These are phyloP conservation scores for Hydropsyche betteni DNA, from an alignment of 2,888 invertebrate species.

Conservation along the genomic window DNA sequence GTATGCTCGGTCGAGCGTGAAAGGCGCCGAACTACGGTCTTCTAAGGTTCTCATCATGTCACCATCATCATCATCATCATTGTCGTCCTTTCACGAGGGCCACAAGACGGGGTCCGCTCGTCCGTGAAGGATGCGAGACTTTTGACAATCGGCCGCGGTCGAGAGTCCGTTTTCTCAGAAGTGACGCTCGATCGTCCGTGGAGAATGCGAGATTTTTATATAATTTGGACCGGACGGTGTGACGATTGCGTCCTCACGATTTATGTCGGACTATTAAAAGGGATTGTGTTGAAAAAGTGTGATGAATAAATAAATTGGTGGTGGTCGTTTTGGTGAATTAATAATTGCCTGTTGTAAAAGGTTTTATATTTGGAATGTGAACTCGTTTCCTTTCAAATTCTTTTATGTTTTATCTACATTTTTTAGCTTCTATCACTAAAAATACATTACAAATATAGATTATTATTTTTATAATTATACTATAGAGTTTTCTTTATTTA, in stretches of 20 bases:
- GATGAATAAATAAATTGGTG: background rate
- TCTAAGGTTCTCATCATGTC: background rate
- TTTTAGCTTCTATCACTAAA: no score
- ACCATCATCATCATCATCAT: background rate
- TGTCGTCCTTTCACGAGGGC: background rate
- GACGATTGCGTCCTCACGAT: conserved; percentile 26
- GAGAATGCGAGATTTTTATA: conserved; percentile 6
- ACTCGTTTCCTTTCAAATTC: no score
- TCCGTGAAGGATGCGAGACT: conserved; percentile 24
- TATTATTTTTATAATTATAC: no score
- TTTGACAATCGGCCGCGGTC: conserved; percentile 24
- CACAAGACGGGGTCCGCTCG: background rate
- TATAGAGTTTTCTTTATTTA: no score
- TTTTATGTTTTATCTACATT: no score
- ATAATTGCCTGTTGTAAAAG: background rate
- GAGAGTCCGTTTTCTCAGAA: conserved; percentile 14
- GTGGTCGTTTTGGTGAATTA: background rate
- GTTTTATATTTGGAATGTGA: background rate
- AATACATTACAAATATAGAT: no score
- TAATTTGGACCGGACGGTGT: background rate
- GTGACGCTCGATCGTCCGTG: conserved; percentile 15
- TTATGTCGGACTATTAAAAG: background rate
- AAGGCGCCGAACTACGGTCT: background rate
- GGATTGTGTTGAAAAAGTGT: no score
- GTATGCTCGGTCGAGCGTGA: background rate